phyloP scores from a whole-genome alignment of 2,888 invertebrate species.

The Mythimna ferrago region DNA sequence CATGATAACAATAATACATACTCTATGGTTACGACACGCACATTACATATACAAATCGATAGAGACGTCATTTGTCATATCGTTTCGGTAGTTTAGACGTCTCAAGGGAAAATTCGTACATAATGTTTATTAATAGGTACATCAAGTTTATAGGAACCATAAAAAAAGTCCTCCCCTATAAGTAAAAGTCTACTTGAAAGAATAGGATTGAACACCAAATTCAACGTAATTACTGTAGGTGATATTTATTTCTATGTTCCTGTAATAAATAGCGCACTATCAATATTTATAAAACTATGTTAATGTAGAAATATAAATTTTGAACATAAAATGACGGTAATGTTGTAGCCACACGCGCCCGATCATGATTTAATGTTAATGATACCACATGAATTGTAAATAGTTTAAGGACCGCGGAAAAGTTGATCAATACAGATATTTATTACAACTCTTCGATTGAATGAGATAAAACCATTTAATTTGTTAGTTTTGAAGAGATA shows the following conservation, averaged over 20 bases:
- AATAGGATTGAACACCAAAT: not conserved
- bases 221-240: constrained; percentile 6
- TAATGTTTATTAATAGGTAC: constrained; percentile 9
- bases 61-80: constrained; percentile 49
- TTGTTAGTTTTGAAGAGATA: constrained; percentile 28
- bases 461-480: constrained; percentile 24
- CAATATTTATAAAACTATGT: constrained; percentile 44
- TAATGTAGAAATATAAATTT: constrained; percentile 36
- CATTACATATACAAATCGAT: constrained; percentile 33
- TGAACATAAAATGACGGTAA: constrained; percentile 23
- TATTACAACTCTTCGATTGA: constrained; percentile 6
- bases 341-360: constrained; percentile 52
- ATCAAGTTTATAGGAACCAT: constrained; percentile 4
- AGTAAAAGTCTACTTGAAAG: constrained; percentile 9
- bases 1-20: constrained; percentile 21
- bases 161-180: constrained; percentile 4
- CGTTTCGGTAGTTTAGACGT: constrained; percentile 18
- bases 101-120: constrained; percentile 17
- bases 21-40: constrained; percentile 44
- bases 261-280: constrained; percentile 51
- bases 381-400: constrained; percentile 30
- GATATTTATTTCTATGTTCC: constrained; percentile 15
- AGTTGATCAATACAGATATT: constrained; percentile 17
- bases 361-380: constrained; percentile 55
- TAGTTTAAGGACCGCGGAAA: constrained; percentile 3